Base-by-base conservation (phyloP, 1,140 invertebrate genomes). In the Drosophila leontia region DNA sequence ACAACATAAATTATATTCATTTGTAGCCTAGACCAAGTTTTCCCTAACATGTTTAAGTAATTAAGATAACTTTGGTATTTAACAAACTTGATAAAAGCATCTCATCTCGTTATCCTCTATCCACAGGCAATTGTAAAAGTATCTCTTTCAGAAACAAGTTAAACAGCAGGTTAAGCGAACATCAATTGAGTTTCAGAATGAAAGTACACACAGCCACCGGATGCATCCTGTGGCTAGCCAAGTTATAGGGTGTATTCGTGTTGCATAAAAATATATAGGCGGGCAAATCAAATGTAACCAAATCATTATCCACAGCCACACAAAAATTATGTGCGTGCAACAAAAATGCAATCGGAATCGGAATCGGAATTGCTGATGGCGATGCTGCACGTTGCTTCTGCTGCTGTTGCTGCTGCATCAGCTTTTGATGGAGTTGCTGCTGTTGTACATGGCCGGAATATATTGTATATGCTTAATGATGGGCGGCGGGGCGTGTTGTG, bases 401-500 rank as follows among this genome's bases (percentile, higher is more conserved):
- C 61, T 65, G 47, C 39, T 48, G 63, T 19, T 23, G 44, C 8
- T 56, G 50, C 64, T 35, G 41, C 51, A 23, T 64, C 55, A 41
- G 29, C 60, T 53, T 53, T 32, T 70, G 61, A 56, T 63, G 61
- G 42, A 39, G 42, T 60, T 50, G 69, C 32, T 47, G 41, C 26
- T 34, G 68, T 23, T 51, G 60, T 65, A 78, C 48, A 79, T 72
- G 82, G 80, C 44, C 57, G 65, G 80, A 86, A 86, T 86, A 82
- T 87, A 86, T 86, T 86, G 85, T 86, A 86, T 87, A 86, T 86
- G 83, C 80, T 86, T 87, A 88, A 87, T 88, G 83, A 61, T 75
- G 78, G 67, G 77, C 77, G 69, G 69, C 41, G 57, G 77, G 53
- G 56, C 61, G 77, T 56, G 53, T 23, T 39, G 55, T 57, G 57